Conservation (phyloP, 2,888 invertebrate species). For the Agonopterix heracliana region DNA sequence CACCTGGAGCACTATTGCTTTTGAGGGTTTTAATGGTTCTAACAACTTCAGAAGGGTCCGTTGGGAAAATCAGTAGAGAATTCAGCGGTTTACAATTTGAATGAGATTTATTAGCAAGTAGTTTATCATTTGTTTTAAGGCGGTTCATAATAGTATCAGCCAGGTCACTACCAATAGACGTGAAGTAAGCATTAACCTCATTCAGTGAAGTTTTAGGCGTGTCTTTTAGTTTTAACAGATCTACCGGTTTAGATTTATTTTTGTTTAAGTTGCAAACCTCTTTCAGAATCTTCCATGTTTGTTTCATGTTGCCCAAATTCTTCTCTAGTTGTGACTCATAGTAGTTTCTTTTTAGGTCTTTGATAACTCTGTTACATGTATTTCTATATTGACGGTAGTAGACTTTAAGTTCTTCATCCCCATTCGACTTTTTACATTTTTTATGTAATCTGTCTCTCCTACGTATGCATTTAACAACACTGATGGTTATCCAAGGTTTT, state of each 20-base stretch:
- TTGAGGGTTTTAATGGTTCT: neutral
- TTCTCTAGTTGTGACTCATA: neutral
- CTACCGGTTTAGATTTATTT: neutral
- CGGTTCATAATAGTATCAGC: neutral
- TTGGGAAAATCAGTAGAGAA: neutral
- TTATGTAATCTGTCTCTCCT: neutral
- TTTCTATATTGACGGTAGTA: neutral
- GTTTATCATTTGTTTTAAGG: neutral
- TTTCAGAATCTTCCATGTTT: neutral
- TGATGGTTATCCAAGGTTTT: constrained; percentile 1
- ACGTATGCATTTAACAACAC: neutral
- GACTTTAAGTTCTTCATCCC: neutral
- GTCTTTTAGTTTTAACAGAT: neutral
- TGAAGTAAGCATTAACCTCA: neutral
- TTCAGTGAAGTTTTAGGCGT: neutral
- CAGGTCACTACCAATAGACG: neutral
- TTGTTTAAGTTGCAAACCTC: neutral
- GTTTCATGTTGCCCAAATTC: neutral
- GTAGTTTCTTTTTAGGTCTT: neutral
- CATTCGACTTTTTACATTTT: neutral
- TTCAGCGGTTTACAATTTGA: neutral
- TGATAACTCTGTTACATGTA: neutral
- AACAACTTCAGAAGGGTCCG: neutral
- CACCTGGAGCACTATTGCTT: neutral
- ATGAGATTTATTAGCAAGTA: neutral